Evolutionary conservation across 2,797 vertebrate genomes (phyloP), one percentile per base, ranked within the genome.

Genomic region (Notolepis coatsorum): DNA sequence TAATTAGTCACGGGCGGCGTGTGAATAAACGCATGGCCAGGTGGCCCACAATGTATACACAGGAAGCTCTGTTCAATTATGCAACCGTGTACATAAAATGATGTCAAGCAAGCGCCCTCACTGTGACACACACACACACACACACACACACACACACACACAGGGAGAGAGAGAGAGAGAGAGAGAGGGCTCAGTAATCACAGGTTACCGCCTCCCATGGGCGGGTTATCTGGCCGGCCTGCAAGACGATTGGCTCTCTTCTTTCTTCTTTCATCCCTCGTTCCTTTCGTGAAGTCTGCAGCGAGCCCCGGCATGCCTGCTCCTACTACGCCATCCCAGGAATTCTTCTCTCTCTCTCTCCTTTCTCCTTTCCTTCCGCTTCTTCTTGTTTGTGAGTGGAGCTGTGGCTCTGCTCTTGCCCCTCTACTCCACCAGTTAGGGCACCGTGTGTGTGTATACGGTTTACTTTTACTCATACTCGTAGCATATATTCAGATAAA

Each of bases 241-340:
- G 69, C 52, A 63, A 66, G 65, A 41, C 12, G 5, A 37, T 31
- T 66, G 41, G 56, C 48, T 64, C 60, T 54, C 31, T 28, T 20
- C 57, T 57, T 58, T 69, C 45, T 3, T 83, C 80, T 85, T 87
- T 90, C 71, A 77, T 87, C 65, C n/a, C 55, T 38, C 55, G 5
- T 47, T 35, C 54, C 52, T 86, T 73, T 81, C 80, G 85, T 84
- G 62, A 79, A 75, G 67, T 77, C 76, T 56, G 51, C 78, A 82
- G 84, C 91, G 69, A 79, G 89, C 74, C 79, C 70, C 75, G 53
- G 77, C 91, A 80, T 89, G 87, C 72, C 62, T 43, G 51, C 61
- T 54, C 71, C 58, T 2, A 0, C 79, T 80, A 65, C 74, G 73
- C 76, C 75, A 86, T 87, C 77, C 69, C 65, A 84, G 86, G 82